Percentiles rank a stretch among this genome's conserved stretches.
phyloP scores from a whole-genome alignment of 2,113 vertebrate genomes.

The Forbesichthys agassizii region DNA sequence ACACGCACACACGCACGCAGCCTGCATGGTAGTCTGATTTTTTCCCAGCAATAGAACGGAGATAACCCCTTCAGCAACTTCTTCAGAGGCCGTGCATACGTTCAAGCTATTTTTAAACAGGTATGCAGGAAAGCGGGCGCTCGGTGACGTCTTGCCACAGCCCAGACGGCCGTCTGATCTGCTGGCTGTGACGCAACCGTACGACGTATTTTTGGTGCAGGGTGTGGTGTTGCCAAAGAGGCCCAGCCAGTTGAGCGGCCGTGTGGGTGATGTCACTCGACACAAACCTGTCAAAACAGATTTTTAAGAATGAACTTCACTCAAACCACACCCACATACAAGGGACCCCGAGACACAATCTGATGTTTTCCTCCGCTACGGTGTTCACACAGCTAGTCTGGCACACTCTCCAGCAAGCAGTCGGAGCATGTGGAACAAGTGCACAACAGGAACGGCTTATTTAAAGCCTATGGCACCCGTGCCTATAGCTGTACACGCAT shows the following conservation, averaged over 20 bases:
- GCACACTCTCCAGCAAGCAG: constrained; percentile 12
- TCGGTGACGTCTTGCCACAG: too few relatives aligned
- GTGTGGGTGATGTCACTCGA: constrained; percentile 4
- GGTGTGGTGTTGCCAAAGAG: not conserved
- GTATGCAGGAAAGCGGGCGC: too few relatives aligned
- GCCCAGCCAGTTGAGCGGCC: constrained; percentile 30
- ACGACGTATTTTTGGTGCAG: too few relatives aligned
- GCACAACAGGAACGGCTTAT: constrained; percentile 43
- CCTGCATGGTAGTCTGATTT: not conserved
- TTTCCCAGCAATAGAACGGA: too few relatives aligned
- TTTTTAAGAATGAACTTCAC: constrained; percentile 3
- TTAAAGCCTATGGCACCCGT: constrained; percentile 20
- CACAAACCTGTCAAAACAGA: not conserved
- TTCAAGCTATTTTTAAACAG: too few relatives aligned
- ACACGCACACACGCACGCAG: constrained; percentile 3
- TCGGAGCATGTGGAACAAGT: constrained; percentile 31
- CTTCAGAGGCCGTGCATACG: too few relatives aligned
- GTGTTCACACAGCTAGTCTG: not conserved
- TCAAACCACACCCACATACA: constrained; percentile 31
- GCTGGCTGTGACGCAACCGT: too few relatives aligned
- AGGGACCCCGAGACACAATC: constrained; percentile 8
- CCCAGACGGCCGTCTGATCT: too few relatives aligned
- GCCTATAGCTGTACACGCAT: constrained; percentile 1
- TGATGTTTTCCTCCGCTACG: constrained; percentile 1
- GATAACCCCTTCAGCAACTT: too few relatives aligned